These are phyloP conservation scores for Agrochola circellaris DNA, from an alignment of 2,888 invertebrate genomes.

Conservation along the genomic window DNA sequence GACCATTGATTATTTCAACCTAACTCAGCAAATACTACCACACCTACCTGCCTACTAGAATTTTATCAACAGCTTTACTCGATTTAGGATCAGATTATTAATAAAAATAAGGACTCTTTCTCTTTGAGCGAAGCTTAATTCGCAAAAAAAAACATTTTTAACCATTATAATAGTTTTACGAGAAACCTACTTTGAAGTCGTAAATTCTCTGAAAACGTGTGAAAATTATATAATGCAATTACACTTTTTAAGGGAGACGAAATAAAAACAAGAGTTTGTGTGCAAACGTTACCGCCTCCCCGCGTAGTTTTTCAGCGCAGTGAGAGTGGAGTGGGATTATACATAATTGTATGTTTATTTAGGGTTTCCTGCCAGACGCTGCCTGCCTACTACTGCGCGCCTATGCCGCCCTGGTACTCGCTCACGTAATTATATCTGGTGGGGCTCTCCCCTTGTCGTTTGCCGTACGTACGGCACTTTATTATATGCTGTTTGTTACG, in stretches of 20 bases:
- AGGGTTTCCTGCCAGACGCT: slow-evolving; percentile 79
- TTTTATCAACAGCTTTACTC: slow-evolving; percentile 5
- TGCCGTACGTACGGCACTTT: slow-evolving; percentile 42
- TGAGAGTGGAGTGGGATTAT: slow-evolving; percentile 78
- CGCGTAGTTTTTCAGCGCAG: slow-evolving; percentile 77
- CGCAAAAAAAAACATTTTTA: slow-evolving; percentile 7
- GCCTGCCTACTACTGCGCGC: slow-evolving; percentile 69
- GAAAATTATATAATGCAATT: slow-evolving; percentile 60
- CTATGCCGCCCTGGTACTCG: slow-evolving; percentile 78
- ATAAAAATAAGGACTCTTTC: not conserved
- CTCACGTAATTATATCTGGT: slow-evolving; percentile 78
- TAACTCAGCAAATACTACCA: not conserved
- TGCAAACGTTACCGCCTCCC: slow-evolving; percentile 73
- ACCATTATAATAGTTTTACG: slow-evolving; percentile 35
- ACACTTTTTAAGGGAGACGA: slow-evolving; percentile 39
- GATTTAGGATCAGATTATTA: not conserved
- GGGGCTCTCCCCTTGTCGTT: slow-evolving; percentile 64
- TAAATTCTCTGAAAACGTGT: slow-evolving; percentile 38
- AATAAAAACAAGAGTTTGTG: slow-evolving; percentile 53
- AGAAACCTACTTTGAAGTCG: slow-evolving; percentile 26
- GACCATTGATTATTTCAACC: slow-evolving; percentile 1
- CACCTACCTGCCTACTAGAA: not conserved
- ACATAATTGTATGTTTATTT: slow-evolving; percentile 84
- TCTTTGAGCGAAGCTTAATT: slow-evolving; percentile 5
- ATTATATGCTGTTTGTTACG: slow-evolving; percentile 50